phyloP scores from a whole-genome alignment of 53 echinoderm and acorn worm species.

The Crossaster papposus region DNA sequence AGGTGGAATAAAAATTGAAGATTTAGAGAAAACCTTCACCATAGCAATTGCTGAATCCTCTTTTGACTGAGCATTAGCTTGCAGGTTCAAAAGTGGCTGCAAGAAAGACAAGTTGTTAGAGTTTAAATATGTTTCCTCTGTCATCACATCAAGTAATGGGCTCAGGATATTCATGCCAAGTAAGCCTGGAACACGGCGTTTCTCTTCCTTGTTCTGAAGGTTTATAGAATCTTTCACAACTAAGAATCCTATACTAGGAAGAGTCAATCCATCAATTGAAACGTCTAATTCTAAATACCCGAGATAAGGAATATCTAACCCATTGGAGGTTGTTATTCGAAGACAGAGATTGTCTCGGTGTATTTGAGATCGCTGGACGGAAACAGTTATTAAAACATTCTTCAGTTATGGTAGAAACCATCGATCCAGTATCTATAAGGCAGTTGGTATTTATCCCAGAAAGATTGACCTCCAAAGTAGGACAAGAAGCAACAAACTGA shows the following conservation, averaged over 20 bases:
- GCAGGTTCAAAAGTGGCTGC: too few species aligned
- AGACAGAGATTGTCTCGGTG: neutral
- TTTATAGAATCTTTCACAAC: neutral
- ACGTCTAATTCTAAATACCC: slow-evolving; percentile 1
- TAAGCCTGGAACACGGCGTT: neutral
- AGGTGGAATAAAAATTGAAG: too few species aligned
- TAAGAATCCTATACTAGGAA: neutral
- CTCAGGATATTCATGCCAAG: slow-evolving; percentile 1
- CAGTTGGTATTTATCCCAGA: neutral
- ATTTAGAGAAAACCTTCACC: too few species aligned
- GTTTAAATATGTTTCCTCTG: too few species aligned
- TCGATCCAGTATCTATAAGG: neutral
- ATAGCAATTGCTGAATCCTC: too few species aligned
- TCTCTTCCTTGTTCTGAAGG: neutral
- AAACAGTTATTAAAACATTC: neutral
- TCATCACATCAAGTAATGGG: too few species aligned
- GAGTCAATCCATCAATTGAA: neutral
- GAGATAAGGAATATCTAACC: neutral
- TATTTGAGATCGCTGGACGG: neutral
- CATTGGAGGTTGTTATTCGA: neutral
- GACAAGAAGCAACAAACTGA: neutral
- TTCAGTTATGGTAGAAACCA: slow-evolving; percentile 3
- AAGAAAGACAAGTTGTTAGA: too few species aligned
- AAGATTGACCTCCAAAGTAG: neutral
- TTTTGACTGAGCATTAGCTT: too few species aligned